Percentiles rank a stretch among this genome's conserved stretches.
phyloP scores from a whole-genome alignment of 2,797 vertebrate genomes.

The Myoxocephalus aenaeus region DNA sequence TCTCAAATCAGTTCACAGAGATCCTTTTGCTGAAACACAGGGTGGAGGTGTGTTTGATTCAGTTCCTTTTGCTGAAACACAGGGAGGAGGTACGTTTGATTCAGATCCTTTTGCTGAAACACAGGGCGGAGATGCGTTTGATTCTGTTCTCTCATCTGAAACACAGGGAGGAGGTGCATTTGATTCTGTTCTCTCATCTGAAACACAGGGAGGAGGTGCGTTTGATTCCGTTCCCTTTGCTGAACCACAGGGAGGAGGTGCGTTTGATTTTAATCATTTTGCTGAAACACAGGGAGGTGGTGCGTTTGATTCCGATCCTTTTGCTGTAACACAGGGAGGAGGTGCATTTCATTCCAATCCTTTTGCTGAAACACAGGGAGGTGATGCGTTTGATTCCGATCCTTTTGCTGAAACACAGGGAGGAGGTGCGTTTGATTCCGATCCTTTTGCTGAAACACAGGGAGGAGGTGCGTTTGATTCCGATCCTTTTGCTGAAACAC shows the following conservation, averaged over 20 bases:
- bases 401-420: fast-evolving
- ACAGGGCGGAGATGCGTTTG: not conserved
- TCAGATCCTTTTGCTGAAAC: not conserved
- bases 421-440: not conserved
- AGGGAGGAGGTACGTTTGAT: conserved; percentile 1
- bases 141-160: not conserved
- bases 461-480: conserved; percentile 7
- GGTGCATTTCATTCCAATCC: conserved; percentile 17
- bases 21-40: not conserved
- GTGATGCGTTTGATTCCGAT: not conserved
- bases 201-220: not conserved
- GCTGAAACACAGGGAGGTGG: conserved; percentile 8
- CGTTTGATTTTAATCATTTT: not conserved
- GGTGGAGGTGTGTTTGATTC: not conserved
- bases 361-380: not conserved
- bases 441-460: not conserved
- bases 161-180: not conserved
- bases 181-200: not conserved
- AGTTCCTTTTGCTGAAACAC: not conserved
- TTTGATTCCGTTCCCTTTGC: not conserved
- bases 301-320: conserved; percentile 4
- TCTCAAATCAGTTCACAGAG: conserved; percentile 16
- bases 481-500: not conserved
- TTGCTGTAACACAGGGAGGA: not conserved
- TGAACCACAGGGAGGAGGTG: conserved; percentile 4